These are phyloP conservation scores for Lycodopsis pacificus DNA, from an alignment of 2,797 vertebrate species.

Conservation along the genomic window DNA sequence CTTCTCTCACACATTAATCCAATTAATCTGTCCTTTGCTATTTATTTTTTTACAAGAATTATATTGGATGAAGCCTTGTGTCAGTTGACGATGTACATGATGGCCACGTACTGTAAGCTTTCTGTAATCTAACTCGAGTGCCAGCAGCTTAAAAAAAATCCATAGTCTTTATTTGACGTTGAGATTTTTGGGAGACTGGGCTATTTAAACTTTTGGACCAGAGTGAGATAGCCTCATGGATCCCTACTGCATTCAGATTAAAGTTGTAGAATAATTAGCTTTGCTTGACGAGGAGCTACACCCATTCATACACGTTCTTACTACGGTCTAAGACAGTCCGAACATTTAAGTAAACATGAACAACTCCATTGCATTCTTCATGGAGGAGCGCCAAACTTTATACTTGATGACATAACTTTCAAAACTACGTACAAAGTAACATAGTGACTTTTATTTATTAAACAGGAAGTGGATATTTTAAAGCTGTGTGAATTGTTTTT, in stretches of 20 bases:
- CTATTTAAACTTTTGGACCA: not conserved
- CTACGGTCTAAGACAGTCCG: not conserved
- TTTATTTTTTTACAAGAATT: not conserved
- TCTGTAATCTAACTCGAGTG: not conserved
- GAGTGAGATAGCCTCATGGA: not conserved
- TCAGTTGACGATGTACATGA: not conserved
- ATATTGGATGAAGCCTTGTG: not conserved
- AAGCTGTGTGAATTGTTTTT: not conserved
- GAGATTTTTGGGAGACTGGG: not conserved
- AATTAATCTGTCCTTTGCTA: conserved; percentile 44
- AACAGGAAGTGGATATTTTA: not conserved
- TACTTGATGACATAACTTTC: not conserved
- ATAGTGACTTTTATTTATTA: not conserved
- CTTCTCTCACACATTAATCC: conserved; percentile 21
- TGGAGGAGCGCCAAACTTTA: no score
- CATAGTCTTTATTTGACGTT: not conserved
- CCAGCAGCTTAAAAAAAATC: not conserved
- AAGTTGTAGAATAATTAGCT: not conserved
- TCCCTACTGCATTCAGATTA: not conserved
- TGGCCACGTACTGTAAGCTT: not conserved
- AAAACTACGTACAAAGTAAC: not conserved
- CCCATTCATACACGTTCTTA: not conserved
- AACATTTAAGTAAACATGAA: no score
- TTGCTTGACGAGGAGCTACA: not conserved
- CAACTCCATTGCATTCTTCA: not conserved